Evolutionary conservation across 2,888 invertebrate genomes (phyloP).

Genomic region (Panorpa germanica): DNA sequence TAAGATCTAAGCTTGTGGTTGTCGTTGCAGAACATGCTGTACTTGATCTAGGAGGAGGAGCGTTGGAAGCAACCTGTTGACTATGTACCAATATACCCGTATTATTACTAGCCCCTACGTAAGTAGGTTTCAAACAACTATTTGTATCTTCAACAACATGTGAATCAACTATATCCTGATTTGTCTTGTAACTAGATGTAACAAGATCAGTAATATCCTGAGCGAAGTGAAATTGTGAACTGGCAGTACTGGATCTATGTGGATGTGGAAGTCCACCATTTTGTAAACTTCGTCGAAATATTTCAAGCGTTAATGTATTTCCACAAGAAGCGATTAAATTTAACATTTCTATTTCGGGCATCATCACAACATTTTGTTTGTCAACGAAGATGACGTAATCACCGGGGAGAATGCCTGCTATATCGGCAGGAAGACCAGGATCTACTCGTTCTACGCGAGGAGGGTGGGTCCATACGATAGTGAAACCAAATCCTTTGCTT

Average conservation of each 20-base stretch:
- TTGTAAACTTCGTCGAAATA: conserved; percentile 39
- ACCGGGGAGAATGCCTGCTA: conserved; percentile 64
- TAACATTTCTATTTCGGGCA: conserved; percentile 50
- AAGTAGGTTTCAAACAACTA: too few relatives aligned
- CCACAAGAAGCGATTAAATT: conserved; percentile 49
- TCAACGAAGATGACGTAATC: conserved; percentile 81
- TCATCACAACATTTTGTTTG: conserved; percentile 69
- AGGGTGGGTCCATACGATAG: conserved; percentile 77
- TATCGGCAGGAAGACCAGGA: conserved; percentile 61
- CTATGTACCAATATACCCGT: too few relatives aligned
- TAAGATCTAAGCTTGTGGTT: conserved; percentile 33
- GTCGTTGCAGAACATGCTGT: conserved; percentile 51
- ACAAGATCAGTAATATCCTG: too few relatives aligned
- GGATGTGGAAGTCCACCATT: conserved; percentile 18
- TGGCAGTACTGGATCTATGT: conserved; percentile 17
- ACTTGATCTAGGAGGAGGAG: conserved; percentile 41
- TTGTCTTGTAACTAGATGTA: too few relatives aligned
- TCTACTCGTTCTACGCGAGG: conserved; percentile 73
- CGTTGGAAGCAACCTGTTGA: too few relatives aligned
- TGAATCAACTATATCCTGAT: too few relatives aligned
- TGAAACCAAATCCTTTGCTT: conserved; percentile 61
- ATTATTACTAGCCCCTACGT: too few relatives aligned
- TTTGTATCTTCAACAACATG: too few relatives aligned
- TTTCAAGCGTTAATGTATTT: conserved; percentile 47
- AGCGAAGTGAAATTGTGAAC: too few relatives aligned